Percentiles rank a stretch among this genome's conserved stretches.
phyloP scores from a whole-genome alignment of 2,113 vertebrate species.

The Podilymbus podiceps region DNA sequence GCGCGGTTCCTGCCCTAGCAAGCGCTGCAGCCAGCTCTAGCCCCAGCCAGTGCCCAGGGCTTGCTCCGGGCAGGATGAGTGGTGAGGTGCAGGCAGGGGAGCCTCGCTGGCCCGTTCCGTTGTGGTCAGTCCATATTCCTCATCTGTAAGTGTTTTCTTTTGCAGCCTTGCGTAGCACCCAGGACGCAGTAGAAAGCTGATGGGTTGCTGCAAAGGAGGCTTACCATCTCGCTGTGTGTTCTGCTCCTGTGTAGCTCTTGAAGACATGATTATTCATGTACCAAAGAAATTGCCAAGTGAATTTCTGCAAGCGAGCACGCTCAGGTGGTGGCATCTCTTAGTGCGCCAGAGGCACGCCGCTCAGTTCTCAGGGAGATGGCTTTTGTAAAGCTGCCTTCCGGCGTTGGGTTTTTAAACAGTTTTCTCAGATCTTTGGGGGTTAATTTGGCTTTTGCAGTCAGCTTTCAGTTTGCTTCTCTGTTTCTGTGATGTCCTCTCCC shows the following conservation, averaged over 20 bases:
- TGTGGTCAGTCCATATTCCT: not conserved
- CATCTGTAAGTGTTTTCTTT: not conserved
- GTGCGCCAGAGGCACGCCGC: fast-evolving
- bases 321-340: not conserved
- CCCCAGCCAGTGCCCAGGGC: not conserved
- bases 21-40: not conserved
- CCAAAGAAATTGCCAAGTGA: not conserved
- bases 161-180: not conserved
- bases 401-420: not conserved
- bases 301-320: fast-evolving
- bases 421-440: not conserved
- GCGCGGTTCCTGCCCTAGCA: not conserved
- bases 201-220: not conserved
- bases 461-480: not conserved
- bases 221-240: not conserved
- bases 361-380: fast-evolving
- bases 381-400: not conserved
- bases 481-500: conserved; percentile 42
- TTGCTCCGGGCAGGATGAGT: not conserved
- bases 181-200: not conserved
- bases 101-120: fast-evolving
- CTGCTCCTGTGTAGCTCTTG: not conserved
- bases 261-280: not conserved
- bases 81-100: not conserved
- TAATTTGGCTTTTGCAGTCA: not conserved